A percentile compares a stretch with the other conserved stretches of the same genome.
Conservation (phyloP, 2,797 vertebrate species). For the Etheostoma nigrum region DNA sequence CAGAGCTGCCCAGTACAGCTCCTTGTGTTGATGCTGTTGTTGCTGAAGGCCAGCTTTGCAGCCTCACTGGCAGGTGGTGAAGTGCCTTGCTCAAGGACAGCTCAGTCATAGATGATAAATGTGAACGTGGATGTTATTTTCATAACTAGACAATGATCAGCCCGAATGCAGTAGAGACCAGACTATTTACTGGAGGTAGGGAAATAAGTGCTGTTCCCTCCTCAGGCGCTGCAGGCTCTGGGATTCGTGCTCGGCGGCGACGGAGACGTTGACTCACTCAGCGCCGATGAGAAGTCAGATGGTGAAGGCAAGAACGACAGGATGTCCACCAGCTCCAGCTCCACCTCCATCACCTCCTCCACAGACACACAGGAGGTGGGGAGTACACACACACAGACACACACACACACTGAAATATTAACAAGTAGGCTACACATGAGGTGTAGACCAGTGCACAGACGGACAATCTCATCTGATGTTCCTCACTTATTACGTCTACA, state of each 20-base stretch:
- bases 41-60: conserved; percentile 11
- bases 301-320: conserved; percentile 92
- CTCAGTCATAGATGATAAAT: conserved; percentile 77
- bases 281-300: conserved; percentile 95
- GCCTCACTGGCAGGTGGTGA: conserved; percentile 3
- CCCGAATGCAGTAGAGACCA: background rate
- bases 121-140: background rate
- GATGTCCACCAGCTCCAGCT: conserved; percentile 90
- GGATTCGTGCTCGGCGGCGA: conserved; percentile 92
- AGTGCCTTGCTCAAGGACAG: conserved; percentile 76
- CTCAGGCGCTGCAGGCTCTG: conserved; percentile 94
- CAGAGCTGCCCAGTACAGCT: conserved; percentile 22
- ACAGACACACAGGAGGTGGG: conserved; percentile 92
- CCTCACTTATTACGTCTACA: background rate
- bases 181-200: background rate
- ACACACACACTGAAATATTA: conserved; percentile 1
- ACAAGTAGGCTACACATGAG: conserved; percentile 1
- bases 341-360: conserved; percentile 91
- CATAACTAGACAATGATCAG: background rate
- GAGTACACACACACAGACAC: conserved; percentile 44
- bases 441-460: background rate
- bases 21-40: background rate
- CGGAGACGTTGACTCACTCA: conserved; percentile 92
- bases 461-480: background rate
- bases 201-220: background rate